Evolutionary conservation across 2,113 vertebrate genomes (phyloP).

Genomic region (Proterorhinus semilunaris): DNA sequence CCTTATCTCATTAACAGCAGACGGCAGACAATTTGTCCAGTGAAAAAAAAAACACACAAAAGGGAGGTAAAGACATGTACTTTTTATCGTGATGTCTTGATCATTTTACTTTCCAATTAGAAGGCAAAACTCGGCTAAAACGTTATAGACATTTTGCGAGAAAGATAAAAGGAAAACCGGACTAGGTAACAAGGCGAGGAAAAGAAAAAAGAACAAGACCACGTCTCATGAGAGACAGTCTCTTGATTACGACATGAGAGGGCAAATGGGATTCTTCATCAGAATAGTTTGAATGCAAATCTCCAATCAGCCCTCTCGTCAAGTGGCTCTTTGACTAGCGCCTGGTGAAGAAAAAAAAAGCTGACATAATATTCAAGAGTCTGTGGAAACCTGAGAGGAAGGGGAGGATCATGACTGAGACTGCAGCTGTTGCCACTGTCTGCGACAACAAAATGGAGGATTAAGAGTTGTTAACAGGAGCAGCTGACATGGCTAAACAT

Average conservation of each 20-base stretch:
- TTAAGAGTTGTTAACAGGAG: not conserved
- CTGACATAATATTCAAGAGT: slow-evolving; percentile 32
- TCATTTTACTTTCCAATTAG: not conserved
- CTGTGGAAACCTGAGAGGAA: slow-evolving; percentile 37
- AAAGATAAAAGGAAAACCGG: slow-evolving; percentile 13
- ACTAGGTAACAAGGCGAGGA: slow-evolving; percentile 9
- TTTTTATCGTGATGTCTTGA: too few relatives aligned
- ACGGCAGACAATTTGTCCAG: too few relatives aligned
- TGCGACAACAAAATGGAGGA: not conserved
- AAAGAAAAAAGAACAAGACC: not conserved
- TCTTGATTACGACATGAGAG: not conserved
- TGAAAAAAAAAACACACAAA: too few relatives aligned
- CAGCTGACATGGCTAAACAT: not conserved
- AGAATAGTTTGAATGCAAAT: slow-evolving; percentile 4
- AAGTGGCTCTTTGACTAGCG: not conserved
- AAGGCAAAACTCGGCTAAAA: not conserved
- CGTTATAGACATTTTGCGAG: slow-evolving; percentile 4
- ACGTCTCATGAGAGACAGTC: not conserved
- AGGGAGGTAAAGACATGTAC: too few relatives aligned
- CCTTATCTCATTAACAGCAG: too few relatives aligned
- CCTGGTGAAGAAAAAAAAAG: not conserved
- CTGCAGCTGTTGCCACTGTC: slow-evolving; percentile 39
- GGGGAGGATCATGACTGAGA: slow-evolving; percentile 5
- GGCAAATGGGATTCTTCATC: slow-evolving; percentile 10
- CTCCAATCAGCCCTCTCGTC: slow-evolving; percentile 18